A percentile compares a stretch with the other conserved stretches of the same genome.
These are phyloP conservation scores for Thymelicus lineola DNA, from an alignment of 2,888 invertebrate species.

Conservation along the genomic window DNA sequence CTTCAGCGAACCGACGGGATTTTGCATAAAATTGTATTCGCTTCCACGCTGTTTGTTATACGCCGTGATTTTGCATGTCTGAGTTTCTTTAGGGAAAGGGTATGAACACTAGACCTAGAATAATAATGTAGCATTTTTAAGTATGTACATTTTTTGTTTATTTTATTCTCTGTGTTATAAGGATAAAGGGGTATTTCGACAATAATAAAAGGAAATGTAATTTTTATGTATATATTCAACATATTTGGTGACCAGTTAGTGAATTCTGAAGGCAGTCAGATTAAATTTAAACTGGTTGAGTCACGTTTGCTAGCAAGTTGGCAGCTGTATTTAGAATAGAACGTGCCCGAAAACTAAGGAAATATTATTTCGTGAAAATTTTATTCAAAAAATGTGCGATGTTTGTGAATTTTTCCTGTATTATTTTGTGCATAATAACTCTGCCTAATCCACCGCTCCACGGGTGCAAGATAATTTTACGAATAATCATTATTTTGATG, in stretches of 20 bases:
- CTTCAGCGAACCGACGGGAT: not conserved
- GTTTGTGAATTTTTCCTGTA: not conserved
- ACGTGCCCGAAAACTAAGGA: slow-evolving; percentile 13
- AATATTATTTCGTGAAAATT: slow-evolving; percentile 25
- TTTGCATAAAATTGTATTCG: slow-evolving; percentile 5
- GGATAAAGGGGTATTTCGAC: no score
- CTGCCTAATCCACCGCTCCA: not conserved
- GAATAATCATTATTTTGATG: no score
- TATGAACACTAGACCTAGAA: not conserved
- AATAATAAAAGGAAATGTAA: no score
- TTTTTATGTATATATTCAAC: not conserved
- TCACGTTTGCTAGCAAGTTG: slow-evolving; percentile 28
- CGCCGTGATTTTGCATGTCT: not conserved
- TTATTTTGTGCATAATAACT: not conserved
- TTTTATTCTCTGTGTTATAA: no score
- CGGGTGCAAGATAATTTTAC: no score
- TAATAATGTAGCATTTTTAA: not conserved
- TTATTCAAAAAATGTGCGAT: not conserved
- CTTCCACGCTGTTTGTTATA: not conserved
- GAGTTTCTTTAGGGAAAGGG: not conserved
- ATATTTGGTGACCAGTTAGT: slow-evolving; percentile 14
- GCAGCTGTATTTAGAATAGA: slow-evolving; percentile 31
- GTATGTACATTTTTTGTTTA: not conserved
- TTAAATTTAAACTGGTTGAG: slow-evolving; percentile 28
- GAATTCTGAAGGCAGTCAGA: slow-evolving; percentile 25